phyloP scores from a whole-genome alignment of 2,113 vertebrate species.

The Peromyscus maniculatus region DNA sequence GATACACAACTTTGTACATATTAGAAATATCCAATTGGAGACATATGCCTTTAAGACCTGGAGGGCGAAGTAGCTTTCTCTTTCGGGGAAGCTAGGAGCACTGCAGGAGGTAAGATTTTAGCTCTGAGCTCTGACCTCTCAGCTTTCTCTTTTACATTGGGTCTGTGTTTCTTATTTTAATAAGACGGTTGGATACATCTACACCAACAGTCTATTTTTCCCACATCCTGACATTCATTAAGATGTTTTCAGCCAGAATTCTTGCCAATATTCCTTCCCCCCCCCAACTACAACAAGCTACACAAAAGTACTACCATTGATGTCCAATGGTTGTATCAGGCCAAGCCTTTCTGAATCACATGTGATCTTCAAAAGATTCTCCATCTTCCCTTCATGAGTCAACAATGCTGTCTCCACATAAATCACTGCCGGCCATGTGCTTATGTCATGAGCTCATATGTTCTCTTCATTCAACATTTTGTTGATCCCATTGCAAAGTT shows the following conservation, averaged over 20 bases:
- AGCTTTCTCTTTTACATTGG: no score
- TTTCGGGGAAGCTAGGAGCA: no score
- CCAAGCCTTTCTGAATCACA: constrained; percentile 79
- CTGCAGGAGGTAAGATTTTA: no score
- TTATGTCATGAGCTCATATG: constrained; percentile 85
- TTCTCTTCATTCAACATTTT: constrained; percentile 94
- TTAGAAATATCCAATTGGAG: constrained; percentile 64
- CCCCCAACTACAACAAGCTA: constrained; percentile 57
- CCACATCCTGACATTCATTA: constrained; percentile 49
- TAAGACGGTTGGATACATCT: no score
- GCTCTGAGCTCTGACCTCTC: no score
- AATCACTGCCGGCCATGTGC: constrained; percentile 64
- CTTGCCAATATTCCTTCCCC: constrained; percentile 75
- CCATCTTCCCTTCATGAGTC: constrained; percentile 87
- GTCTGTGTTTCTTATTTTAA: no score
- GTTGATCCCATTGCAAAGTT: constrained; percentile 93
- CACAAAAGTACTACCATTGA: constrained; percentile 60
- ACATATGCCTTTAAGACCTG: no score
- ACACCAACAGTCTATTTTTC: constrained; percentile 16
- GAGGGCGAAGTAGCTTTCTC: no score
- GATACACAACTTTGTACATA: constrained; percentile 76
- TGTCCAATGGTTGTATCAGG: constrained; percentile 65
- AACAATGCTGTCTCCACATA: constrained; percentile 81
- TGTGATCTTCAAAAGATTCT: constrained; percentile 65
- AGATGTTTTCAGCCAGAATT: constrained; percentile 69